phyloP scores from a whole-genome alignment of 1,140 invertebrate genomes.

The Himalopsyche phryganea region DNA sequence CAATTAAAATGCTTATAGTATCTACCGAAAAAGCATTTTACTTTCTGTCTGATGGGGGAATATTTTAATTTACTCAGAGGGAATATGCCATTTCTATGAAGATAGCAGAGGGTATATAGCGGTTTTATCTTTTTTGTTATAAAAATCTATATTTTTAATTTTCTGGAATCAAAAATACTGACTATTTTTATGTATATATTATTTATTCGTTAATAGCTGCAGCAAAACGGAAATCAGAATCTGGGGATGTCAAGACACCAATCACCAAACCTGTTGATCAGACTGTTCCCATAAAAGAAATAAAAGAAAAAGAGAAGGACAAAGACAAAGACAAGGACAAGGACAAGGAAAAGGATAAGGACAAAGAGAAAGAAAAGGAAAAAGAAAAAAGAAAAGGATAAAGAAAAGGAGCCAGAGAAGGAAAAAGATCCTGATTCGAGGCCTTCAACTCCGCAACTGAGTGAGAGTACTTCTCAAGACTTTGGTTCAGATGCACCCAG shows the following conservation, averaged over 20 bases:
- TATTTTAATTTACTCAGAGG: too few relatives aligned
- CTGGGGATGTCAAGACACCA: slow-evolving; percentile 43
- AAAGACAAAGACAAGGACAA: too few relatives aligned
- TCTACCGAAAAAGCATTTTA: too few relatives aligned
- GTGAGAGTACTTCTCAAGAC: slow-evolving; percentile 46
- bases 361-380: slow-evolving; percentile 3
- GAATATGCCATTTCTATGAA: too few relatives aligned
- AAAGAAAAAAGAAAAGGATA: slow-evolving; percentile 19
- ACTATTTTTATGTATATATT: too few relatives aligned
- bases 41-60: too few relatives aligned
- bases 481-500: slow-evolving; percentile 51
- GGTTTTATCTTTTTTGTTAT: too few relatives aligned
- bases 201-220: slow-evolving; percentile 38
- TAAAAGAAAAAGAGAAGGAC: slow-evolving; percentile 35
- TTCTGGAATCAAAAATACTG: too few relatives aligned
- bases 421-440: slow-evolving; percentile 28
- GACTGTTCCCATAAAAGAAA: slow-evolving; percentile 41
- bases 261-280: slow-evolving; percentile 25
- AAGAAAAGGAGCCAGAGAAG: slow-evolving; percentile 32
- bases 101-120: too few relatives aligned
- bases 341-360: slow-evolving; percentile 38
- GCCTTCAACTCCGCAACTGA: slow-evolving; percentile 43
- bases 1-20: too few relatives aligned
- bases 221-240: slow-evolving; percentile 37
- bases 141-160: too few relatives aligned